Percentiles rank a stretch among this genome's conserved stretches.
phyloP scores from a whole-genome alignment of 1,140 invertebrate species.

The Drosophila sp. region DNA sequence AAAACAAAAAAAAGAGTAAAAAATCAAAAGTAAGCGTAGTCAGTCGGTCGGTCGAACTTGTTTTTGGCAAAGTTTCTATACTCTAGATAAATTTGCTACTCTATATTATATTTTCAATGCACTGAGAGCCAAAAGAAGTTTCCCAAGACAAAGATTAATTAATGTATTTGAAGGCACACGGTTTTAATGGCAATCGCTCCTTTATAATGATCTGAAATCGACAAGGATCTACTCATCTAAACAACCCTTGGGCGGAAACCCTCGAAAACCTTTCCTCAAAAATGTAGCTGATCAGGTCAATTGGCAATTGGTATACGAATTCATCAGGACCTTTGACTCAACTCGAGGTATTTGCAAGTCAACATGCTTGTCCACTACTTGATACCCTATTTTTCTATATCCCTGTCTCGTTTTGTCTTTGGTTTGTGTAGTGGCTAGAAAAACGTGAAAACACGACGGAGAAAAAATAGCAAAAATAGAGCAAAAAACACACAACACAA shows the following conservation, averaged over 20 bases:
- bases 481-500: constrained; percentile 26
- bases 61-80: neutral
- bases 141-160: too few species aligned
- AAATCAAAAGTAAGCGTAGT: neutral
- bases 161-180: too few species aligned
- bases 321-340: neutral
- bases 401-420: constrained; percentile 7
- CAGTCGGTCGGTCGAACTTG: neutral
- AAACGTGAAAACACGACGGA: constrained; percentile 7
- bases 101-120: too few species aligned
- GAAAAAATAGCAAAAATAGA: neutral
- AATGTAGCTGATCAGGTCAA: too few species aligned
- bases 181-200: too few species aligned
- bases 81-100: too few species aligned
- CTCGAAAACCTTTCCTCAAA: too few species aligned
- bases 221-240: too few species aligned
- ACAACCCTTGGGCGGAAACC: too few species aligned
- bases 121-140: too few species aligned
- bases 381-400: neutral
- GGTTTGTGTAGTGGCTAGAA: constrained; percentile 16
- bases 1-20: neutral
- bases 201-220: too few species aligned
- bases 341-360: neutral
- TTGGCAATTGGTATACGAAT: neutral
- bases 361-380: neutral